Evolutionary conservation across 2,888 invertebrate genomes (phyloP).

Genomic region (Nasonovia ribisnigri): DNA sequence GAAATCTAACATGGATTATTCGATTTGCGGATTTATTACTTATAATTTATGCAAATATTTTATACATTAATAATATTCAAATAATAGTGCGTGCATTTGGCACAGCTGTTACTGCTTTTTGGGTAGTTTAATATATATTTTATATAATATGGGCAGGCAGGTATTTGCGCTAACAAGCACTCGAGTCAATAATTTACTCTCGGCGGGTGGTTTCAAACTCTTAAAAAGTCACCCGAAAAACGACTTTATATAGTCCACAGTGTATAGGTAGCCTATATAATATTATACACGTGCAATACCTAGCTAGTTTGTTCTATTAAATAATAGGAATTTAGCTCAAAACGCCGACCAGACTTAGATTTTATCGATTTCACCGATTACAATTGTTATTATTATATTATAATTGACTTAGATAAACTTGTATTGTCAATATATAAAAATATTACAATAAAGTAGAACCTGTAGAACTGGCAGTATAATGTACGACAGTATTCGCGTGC

Average conservation of each 20-base stretch:
- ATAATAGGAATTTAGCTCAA: neutral
- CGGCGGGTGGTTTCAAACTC: neutral
- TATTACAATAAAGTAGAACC: neutral
- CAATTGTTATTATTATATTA: neutral
- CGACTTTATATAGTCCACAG: too few relatives aligned
- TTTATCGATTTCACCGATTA: neutral
- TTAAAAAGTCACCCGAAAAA: neutral
- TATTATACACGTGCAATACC: neutral
- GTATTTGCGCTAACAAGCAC: neutral
- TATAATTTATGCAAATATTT: neutral
- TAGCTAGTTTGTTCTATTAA: neutral
- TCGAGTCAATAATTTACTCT: neutral
- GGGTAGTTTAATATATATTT: neutral
- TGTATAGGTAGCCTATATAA: too few relatives aligned
- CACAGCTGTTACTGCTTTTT: neutral
- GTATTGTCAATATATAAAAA: neutral
- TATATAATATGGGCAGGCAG: neutral
- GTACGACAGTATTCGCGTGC: too few relatives aligned
- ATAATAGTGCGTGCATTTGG: neutral
- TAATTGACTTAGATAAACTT: neutral
- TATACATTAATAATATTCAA: neutral
- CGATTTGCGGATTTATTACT: neutral
- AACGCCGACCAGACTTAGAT: neutral
- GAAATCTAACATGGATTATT: neutral
- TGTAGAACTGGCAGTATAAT: neutral